phyloP scores from a whole-genome alignment of 2,113 vertebrate species.

The Holacanthus passer region DNA sequence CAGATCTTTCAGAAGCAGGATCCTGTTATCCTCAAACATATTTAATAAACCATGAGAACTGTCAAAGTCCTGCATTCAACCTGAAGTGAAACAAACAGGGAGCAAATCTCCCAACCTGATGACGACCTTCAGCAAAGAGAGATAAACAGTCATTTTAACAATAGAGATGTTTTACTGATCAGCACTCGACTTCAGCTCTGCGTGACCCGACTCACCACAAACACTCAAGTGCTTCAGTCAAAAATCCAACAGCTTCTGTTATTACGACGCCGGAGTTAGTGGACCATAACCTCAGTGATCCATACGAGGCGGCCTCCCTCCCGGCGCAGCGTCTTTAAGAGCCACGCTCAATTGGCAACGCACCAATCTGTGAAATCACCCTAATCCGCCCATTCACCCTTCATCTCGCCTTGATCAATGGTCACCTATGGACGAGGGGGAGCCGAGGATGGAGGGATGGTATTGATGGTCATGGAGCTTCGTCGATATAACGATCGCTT shows the following conservation, averaged over 20 bases:
- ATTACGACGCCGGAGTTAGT: neutral
- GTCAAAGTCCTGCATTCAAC: neutral
- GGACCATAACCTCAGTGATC: constrained; percentile 21
- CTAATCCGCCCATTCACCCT: constrained; percentile 57
- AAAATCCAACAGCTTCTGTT: neutral
- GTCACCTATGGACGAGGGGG: constrained; percentile 36
- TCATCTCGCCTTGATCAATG: constrained; percentile 69
- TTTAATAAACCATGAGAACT: neutral
- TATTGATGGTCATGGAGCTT: constrained; percentile 50
- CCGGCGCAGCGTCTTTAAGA: constrained; percentile 20
- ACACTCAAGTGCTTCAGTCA: neutral
- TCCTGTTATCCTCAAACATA: neutral
- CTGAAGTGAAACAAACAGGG: neutral
- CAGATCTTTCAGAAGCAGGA: neutral
- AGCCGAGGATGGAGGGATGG: constrained; percentile 17
- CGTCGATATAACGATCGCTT: constrained; percentile 63
- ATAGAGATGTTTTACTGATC: neutral
- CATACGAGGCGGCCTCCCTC: neutral
- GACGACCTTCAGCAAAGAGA: neutral
- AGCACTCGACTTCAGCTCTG: neutral
- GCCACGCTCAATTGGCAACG: constrained; percentile 37
- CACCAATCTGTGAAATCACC: constrained; percentile 66
- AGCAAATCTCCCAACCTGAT: neutral
- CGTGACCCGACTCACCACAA: neutral
- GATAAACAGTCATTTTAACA: neutral